These are phyloP conservation scores for Drosophila quadrilineata DNA, from an alignment of 1,140 invertebrate species.

Conservation along the genomic window DNA sequence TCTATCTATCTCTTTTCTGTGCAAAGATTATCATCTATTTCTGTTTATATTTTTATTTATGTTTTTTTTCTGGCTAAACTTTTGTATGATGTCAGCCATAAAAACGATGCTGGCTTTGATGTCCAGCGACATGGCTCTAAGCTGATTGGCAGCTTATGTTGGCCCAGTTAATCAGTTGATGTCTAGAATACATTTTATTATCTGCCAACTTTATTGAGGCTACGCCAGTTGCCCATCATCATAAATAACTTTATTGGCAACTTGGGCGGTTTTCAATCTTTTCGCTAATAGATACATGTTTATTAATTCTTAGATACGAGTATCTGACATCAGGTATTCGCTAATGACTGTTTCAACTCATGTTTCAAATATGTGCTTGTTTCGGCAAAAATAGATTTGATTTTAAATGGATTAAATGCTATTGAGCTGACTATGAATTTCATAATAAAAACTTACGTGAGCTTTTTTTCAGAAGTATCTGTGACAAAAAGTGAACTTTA, in stretches of 20 bases:
- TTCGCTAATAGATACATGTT: neutral
- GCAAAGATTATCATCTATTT: constrained; percentile 19
- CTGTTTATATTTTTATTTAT: too few relatives aligned
- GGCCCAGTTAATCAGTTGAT: constrained; percentile 29
- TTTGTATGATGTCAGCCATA: constrained; percentile 30
- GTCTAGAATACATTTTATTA: constrained; percentile 17
- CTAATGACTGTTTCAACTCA: neutral
- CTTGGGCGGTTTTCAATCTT: too few relatives aligned
- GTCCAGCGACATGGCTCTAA: constrained; percentile 1
- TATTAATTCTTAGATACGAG: neutral
- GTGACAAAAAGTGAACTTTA: too few relatives aligned
- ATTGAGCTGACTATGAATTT: too few relatives aligned
- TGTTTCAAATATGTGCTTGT: too few relatives aligned
- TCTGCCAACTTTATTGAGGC: neutral
- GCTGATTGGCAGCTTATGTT: neutral
- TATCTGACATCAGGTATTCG: neutral
- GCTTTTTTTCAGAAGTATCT: too few relatives aligned
- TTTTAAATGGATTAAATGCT: neutral
- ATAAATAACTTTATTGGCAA: constrained; percentile 22
- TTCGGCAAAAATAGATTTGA: neutral
- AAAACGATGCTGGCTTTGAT: constrained; percentile 20
- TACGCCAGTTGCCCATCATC: constrained; percentile 1
- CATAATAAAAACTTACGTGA: too few relatives aligned
- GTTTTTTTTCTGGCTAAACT: too few relatives aligned
- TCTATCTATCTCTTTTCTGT: constrained; percentile 4